Evolutionary conservation across 2,888 invertebrate species (phyloP), one percentile per base, ranked within the genome.

Genomic region (Eupithecia dodoneata): DNA sequence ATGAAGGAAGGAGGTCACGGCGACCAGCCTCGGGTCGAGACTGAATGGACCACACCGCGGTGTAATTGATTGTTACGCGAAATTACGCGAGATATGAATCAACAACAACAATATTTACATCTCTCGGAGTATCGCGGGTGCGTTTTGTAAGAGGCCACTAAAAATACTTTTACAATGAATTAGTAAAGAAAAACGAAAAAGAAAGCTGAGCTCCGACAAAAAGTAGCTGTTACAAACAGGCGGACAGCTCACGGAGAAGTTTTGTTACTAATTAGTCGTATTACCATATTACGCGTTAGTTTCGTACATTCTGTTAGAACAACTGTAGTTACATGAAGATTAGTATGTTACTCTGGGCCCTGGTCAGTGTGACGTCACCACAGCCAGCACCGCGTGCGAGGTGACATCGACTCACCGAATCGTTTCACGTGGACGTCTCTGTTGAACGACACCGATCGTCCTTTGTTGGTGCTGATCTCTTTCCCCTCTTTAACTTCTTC

Each of bases 361-460:
- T 13, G 45, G 66, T 30, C 45, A 45, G 47, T 18, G 70, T 49
- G 70, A 70, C 70, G 70, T 70, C 70, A 70, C 70, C 70, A 30
- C 63, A 63, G 63, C 63, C 42, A 42, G 66, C 66, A 18, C 66
- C 66, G 15, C 41, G 13, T 15, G 7, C 3, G n/a, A 9, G 18
- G 3, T 18, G 66, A 42, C 15, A 18, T 42, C 66, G 41, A 94
- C 97, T 96, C 96, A 97, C 98, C 97, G 95, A 98, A 98, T 96
- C 98, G 96, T 94, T 98, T 98, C 90, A 98, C 97, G 96, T 98
- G 98, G 88, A 98, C 98, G 96, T 98, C 98, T 93, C 97, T 96
- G 96, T 98, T 98, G 96, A 98, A 98, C 92, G 98, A 98, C 87
- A 98, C 98, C 96, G 97, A 93, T 96, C 97, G 92, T 91, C 47